Base-by-base conservation (phyloP, 2,888 invertebrate genomes). In the Rambutsinella grinnellia region DNA sequence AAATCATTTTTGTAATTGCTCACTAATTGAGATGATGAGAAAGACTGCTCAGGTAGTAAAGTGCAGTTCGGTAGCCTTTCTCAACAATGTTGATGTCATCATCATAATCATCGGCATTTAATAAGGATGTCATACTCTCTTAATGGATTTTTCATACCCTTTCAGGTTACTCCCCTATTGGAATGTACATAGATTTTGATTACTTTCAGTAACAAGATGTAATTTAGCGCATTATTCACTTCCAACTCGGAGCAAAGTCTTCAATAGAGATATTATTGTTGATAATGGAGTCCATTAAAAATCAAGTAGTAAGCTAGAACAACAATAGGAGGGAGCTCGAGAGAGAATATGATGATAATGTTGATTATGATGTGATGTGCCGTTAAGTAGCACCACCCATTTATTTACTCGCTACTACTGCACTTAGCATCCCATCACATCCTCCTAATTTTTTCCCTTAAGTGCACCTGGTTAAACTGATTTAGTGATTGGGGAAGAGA, bases 391-490 rank as follows among this genome's bases (percentile, higher is more conserved):
- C 67, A 67, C 61, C 67, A 74, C 74, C 74, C 67, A 74, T 49
- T 66, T 72, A 74, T 61, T 67, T 74, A 62, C 74, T 67, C 13
- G n/a, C 47, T 62, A 51, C 49, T 15, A n/a, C n/a, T n/a, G n/a
- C n/a, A n/a, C n/a, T n/a, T n/a, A n/a, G n/a, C n/a, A n/a, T n/a
- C n/a, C n/a, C n/a, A n/a, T n/a, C n/a, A n/a, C n/a, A n/a, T n/a
- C n/a, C n/a, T n/a, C n/a, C n/a, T n/a, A 27, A 15, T 2, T 44
- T 51, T 71, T 66, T 74, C 54, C 61, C 58, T 74, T 74, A 74
- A 74, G 74, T 74, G 74, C 74, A 74, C 74, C 74, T 74, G 74
- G 74, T 74, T 74, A 74, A 68, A 67, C 74, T 66, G 67, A 74
- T 67, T 74, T 74, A 66, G 27, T 23, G 47, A 51, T 15, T 46